Evolutionary conservation across 37 sponge, comb jelly and placozoan species (phyloP).

Genomic region (Oscarella lobularis): DNA sequence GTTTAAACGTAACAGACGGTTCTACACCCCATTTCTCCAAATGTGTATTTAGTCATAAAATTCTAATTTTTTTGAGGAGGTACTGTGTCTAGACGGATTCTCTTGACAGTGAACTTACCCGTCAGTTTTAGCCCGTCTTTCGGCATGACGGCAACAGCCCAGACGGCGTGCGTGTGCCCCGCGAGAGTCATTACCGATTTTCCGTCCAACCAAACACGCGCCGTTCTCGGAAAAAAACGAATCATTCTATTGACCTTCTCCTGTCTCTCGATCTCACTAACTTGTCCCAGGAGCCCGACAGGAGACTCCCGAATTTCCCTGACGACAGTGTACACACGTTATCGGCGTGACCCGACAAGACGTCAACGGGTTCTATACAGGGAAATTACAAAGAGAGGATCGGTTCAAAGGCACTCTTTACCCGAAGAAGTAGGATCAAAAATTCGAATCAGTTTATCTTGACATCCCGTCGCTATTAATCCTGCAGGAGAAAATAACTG

Average conservation of each 20-base stretch:
- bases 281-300: conserved; percentile 9
- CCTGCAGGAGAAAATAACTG: not conserved
- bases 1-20: no score
- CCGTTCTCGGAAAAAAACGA: not conserved
- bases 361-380: not conserved
- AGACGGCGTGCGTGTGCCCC: conserved; percentile 3
- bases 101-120: no score
- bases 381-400: not conserved
- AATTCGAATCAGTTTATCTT: conserved; percentile 4
- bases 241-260: not conserved
- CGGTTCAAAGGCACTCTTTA: not conserved
- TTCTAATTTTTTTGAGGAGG: no score
- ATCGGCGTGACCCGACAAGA: not conserved
- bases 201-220: not conserved
- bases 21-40: no score
- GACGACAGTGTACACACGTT: not conserved
- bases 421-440: not conserved
- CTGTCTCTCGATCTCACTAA: not conserved
- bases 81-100: no score
- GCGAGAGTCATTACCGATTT: not conserved
- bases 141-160: conserved; percentile 5
- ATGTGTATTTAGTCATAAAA: no score
- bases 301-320: not conserved
- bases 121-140: not conserved
- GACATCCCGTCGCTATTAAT: conserved; percentile 3